A percentile compares a stretch with the other conserved stretches of the same genome.
phyloP scores from a whole-genome alignment of 1,140 invertebrate species.

The Aphelinus certus region DNA sequence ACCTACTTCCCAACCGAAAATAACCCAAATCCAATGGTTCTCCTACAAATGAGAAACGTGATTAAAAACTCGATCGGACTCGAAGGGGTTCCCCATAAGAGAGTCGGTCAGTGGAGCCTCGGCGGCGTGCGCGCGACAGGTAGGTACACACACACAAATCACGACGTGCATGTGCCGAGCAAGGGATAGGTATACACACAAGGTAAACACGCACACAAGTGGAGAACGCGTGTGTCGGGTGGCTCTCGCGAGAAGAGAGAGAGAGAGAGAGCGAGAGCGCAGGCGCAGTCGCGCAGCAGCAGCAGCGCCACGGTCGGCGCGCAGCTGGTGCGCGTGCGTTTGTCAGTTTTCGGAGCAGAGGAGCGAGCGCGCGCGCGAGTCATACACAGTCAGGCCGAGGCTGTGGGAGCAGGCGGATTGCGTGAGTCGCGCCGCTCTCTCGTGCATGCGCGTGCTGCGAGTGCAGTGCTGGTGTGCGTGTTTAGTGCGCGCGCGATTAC shows the following conservation, averaged over 20 bases:
- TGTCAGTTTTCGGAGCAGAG: not conserved
- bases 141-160: no score
- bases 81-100: no score
- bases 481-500: no score
- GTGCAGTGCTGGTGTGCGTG: constrained; percentile 1
- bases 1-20: no score
- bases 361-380: constrained; percentile 37
- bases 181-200: not conserved
- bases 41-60: no score
- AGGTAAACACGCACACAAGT: not conserved
- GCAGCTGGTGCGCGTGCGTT: no score
- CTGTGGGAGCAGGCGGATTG: constrained; percentile 57
- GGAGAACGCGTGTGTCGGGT: not conserved
- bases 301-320: not conserved
- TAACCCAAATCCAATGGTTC: no score
- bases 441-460: constrained; percentile 1
- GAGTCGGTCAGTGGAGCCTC: no score
- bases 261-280: not conserved
- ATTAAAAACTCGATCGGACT: no score
- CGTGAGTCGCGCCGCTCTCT: no score
- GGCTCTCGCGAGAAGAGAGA: not conserved
- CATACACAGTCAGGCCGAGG: constrained; percentile 50
- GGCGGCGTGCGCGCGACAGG: no score
- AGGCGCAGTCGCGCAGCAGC: not conserved
- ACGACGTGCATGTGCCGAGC: not conserved